Percentiles rank a stretch among this genome's conserved stretches.
Conservation (phyloP, 2,113 vertebrate species). For the Elachura formosa region DNA sequence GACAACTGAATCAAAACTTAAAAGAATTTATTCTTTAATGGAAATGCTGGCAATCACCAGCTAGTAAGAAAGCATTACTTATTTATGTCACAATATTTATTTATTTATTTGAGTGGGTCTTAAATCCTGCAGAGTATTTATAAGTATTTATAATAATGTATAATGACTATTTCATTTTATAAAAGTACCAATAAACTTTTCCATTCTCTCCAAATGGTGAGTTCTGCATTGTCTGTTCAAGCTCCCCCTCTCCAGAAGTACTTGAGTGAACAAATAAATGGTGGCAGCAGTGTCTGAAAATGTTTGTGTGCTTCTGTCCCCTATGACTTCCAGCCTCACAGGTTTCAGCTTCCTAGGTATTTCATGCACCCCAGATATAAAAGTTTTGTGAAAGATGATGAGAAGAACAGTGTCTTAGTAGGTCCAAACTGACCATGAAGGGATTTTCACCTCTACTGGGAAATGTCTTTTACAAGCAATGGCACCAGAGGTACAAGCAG, state of each 20-base stretch:
- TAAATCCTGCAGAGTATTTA: constrained; percentile 79
- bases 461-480: not conserved
- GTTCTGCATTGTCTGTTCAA: not conserved
- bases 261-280: not conserved
- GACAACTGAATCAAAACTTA: not conserved
- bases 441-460: not conserved
- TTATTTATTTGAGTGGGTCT: constrained; percentile 89
- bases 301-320: not conserved
- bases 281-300: not conserved
- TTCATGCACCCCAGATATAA: not conserved
- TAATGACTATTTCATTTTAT: constrained; percentile 25
- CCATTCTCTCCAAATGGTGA: constrained; percentile 8
- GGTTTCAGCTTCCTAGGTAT: not conserved
- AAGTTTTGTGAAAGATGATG: not conserved
- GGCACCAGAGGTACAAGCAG: not conserved
- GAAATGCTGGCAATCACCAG: constrained; percentile 69
- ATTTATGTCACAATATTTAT: constrained; percentile 81
- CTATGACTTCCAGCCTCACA: not conserved
- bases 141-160: constrained; percentile 83
- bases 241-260: not conserved
- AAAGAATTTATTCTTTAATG: not conserved
- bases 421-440: not conserved
- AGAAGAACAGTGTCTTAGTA: not conserved
- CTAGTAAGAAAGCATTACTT: constrained; percentile 16
- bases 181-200: constrained; percentile 67